These are phyloP conservation scores for Crotalus viridis DNA, from an alignment of 2,113 vertebrate genomes.

Conservation along the genomic window DNA sequence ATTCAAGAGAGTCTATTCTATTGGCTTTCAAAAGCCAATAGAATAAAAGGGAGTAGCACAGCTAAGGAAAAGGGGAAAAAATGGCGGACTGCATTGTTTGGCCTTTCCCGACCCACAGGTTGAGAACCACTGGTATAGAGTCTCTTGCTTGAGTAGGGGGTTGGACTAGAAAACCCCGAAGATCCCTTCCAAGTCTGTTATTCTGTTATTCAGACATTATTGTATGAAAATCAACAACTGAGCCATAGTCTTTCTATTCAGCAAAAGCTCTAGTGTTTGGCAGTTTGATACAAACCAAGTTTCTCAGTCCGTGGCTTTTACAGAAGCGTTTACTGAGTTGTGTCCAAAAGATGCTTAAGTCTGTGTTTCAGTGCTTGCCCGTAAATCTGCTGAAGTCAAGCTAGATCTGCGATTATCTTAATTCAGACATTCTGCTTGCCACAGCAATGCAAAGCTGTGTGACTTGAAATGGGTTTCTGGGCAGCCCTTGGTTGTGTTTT, in stretches of 20 bases:
- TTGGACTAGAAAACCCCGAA: not conserved
- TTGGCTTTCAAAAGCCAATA: too few species aligned
- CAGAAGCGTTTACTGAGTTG: not conserved
- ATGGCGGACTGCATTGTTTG: too few species aligned
- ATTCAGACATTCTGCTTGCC: slow-evolving; percentile 41
- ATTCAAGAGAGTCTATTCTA: too few species aligned
- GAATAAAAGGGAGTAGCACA: too few species aligned
- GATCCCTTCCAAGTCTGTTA: not conserved
- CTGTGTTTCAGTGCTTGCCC: slow-evolving; percentile 18
- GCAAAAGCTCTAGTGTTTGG: not conserved
- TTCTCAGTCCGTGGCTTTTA: not conserved
- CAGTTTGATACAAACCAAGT: not conserved
- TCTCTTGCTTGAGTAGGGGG: not conserved
- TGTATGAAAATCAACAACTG: not conserved
- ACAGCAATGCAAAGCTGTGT: slow-evolving; percentile 13
- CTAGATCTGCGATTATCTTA: slow-evolving; percentile 32
- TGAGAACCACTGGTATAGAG: too few species aligned
- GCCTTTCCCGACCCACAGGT: too few species aligned
- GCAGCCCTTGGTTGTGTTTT: not conserved
- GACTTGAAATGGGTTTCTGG: slow-evolving; percentile 27
- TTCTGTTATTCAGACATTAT: not conserved
- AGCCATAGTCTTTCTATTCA: not conserved
- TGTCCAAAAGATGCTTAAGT: not conserved
- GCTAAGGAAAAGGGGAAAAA: too few species aligned
- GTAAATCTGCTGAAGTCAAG: slow-evolving; percentile 35